Conservation (phyloP, 1,140 invertebrate genomes). For the Paralvinella palmiformis region DNA sequence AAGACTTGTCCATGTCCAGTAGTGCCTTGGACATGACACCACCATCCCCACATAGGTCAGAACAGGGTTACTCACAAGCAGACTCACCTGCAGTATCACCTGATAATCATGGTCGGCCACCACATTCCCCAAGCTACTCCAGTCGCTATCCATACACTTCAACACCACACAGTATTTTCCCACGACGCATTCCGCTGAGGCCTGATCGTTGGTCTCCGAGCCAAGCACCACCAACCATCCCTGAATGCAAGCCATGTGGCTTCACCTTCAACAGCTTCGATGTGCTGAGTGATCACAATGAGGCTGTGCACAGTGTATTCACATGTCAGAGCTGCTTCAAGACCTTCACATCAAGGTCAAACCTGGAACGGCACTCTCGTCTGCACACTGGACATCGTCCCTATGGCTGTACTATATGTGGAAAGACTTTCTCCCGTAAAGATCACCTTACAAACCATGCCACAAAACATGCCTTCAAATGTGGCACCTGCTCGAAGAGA, state of each 20-base stretch:
- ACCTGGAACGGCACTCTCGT: slow-evolving; percentile 95
- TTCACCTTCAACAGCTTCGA: slow-evolving; percentile 10
- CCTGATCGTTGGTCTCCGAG: slow-evolving; percentile 10
- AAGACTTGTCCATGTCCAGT: slow-evolving; percentile 3
- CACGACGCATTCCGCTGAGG: background rate
- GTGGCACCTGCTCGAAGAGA: slow-evolving; percentile 15
- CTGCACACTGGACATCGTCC: slow-evolving; percentile 95
- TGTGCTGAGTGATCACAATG: slow-evolving; percentile 13
- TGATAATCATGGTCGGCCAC: background rate
- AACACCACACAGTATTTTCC: slow-evolving; percentile 4
- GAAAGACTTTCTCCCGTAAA: slow-evolving; percentile 20
- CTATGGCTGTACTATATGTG: slow-evolving; percentile 15
- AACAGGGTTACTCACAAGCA: background rate
- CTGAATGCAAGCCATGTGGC: slow-evolving; percentile 8
- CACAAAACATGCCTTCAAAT: slow-evolving; percentile 19
- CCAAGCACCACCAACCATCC: slow-evolving; percentile 6
- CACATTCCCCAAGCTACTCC: background rate
- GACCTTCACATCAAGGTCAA: slow-evolving; percentile 94
- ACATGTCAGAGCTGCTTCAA: slow-evolving; percentile 66
- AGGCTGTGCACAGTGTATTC: slow-evolving; percentile 14
- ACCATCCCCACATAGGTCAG: background rate
- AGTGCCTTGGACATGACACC: background rate
- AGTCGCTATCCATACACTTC: too few species aligned
- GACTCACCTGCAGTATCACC: background rate
- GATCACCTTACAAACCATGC: slow-evolving; percentile 20